Conservation (phyloP, 2,113 vertebrate genomes). For the Promerops cafer region DNA sequence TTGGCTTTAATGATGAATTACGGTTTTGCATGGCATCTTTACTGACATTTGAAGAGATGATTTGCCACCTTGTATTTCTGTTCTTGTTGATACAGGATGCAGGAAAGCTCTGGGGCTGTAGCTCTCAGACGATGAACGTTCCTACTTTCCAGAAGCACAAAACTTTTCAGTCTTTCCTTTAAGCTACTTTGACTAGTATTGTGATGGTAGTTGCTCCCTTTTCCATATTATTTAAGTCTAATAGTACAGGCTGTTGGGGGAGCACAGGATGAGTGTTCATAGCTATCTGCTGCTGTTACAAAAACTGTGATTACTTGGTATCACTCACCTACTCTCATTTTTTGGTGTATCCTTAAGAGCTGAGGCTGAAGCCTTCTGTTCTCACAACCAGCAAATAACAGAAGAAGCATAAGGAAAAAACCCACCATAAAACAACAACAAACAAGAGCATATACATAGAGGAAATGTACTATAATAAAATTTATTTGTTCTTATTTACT, state of each 20-base stretch:
- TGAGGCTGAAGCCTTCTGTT: background rate
- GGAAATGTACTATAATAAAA: background rate
- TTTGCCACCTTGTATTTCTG: background rate
- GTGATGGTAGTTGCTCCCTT: background rate
- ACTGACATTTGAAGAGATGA: background rate
- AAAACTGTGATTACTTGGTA: background rate
- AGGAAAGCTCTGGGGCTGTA: background rate
- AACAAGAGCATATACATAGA: background rate
- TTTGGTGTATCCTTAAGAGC: background rate
- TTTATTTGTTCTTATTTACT: constrained; percentile 23
- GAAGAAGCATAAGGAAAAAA: background rate
- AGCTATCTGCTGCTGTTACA: background rate
- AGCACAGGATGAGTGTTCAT: background rate
- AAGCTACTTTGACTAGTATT: background rate
- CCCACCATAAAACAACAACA: background rate
- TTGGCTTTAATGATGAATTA: background rate
- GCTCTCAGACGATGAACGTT: background rate
- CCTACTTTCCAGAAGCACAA: background rate
- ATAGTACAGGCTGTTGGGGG: background rate
- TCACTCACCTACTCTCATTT: background rate
- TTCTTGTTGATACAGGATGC: background rate
- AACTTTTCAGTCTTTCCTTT: background rate
- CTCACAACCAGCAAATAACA: background rate
- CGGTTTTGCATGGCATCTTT: background rate
- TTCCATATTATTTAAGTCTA: background rate